Base-by-base conservation (phyloP, 1,140 invertebrate species). In the Polypedilum vanderplanki region DNA sequence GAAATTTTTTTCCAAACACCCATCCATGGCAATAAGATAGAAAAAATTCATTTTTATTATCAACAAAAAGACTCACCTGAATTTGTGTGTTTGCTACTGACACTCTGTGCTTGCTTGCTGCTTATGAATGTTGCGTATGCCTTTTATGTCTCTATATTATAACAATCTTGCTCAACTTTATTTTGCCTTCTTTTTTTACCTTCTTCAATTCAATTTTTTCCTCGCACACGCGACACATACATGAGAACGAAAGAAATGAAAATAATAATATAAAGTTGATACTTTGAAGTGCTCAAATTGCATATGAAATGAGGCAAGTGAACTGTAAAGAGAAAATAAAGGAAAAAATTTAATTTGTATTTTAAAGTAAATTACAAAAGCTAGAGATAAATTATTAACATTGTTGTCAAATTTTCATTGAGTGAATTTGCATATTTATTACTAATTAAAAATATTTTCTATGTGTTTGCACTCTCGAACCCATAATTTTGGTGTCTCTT, bases 271-370 rank as follows among this genome's bases (percentile, higher is more conserved):
- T n/a, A 57, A 57, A n/a, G 46, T 57, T 57, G 46, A 57, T 57
- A 57, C 46, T 57, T 57, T 12, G 8, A 57, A 57, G 46, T 57
- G 46, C 46, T 57, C 46, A 57, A 57, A 57, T 57, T 57, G 46
- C 46, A 57, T 57, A 57, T 57, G 46, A 57, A 57, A 57, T 57
- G 46, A 57, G 46, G 46, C 46, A 57, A 57, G 46, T 57, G 46
- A 57, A 57, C 46, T 57, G 46, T 57, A 57, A 57, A 57, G 15
- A 15, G 12, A 57, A 3, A 57, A 46, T 10, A 15, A 57, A 57
- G 12, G 15, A 57, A 15, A 33, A 33, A 33, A 33, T 33, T 1
- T 3, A 33, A 33, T 33, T 33, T 33, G 1, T 33, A 5, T 33
- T 33, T 33, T 33, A 33, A 33, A 33, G 5, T 33, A 33, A 33